Conservation (phyloP, 1,140 invertebrate species). For the Theocolax elegans region DNA sequence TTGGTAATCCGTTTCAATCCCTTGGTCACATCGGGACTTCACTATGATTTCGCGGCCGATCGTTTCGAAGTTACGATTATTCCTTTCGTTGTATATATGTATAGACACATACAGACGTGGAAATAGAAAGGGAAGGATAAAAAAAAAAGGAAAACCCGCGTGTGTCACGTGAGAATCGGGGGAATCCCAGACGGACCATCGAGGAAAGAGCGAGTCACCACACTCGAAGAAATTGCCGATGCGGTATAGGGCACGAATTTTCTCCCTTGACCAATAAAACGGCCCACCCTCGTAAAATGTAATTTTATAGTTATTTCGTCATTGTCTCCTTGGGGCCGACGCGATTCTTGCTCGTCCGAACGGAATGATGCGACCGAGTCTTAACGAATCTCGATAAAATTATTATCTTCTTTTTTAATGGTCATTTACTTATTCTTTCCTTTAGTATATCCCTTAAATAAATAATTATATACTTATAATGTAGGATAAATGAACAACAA, state of each 20-base stretch:
- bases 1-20: too few relatives aligned
- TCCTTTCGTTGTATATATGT: not conserved
- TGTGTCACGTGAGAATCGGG: not conserved
- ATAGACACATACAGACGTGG: not conserved
- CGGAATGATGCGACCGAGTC: too few relatives aligned
- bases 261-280: conserved; percentile 48
- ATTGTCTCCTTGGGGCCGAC: conserved; percentile 40
- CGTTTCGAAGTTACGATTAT: not conserved
- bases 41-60: too few relatives aligned
- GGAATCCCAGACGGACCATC: conserved; percentile 26
- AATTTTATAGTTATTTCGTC: conserved; percentile 58
- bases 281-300: conserved; percentile 48
- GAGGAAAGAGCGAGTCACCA: conserved; percentile 3
- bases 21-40: too few relatives aligned
- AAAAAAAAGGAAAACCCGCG: not conserved
- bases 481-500: too few relatives aligned
- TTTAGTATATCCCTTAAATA: too few relatives aligned
- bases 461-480: too few relatives aligned
- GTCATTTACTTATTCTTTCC: too few relatives aligned
- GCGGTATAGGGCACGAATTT: conserved; percentile 37
- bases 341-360: too few relatives aligned
- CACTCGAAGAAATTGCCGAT: conserved; percentile 34
- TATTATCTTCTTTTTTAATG: too few relatives aligned
- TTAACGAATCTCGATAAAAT: too few relatives aligned
- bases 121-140: conserved; percentile 4